Evolutionary conservation across 2,113 vertebrate species (phyloP).

Genomic region (Plectropomus leopardus): DNA sequence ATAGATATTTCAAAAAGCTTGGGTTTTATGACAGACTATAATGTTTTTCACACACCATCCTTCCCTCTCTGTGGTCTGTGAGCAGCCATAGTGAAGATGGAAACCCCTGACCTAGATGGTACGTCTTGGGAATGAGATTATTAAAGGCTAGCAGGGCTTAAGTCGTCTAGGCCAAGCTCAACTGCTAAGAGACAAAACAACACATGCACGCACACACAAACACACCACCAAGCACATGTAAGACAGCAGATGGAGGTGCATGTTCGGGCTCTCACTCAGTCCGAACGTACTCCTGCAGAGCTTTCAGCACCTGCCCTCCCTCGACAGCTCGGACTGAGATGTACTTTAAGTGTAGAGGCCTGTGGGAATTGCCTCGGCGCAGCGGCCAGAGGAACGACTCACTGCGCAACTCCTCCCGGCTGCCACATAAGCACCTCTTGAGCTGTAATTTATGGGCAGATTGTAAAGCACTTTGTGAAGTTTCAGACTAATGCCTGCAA

Average conservation of each 20-base stretch:
- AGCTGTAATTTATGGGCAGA: slow-evolving; percentile 67
- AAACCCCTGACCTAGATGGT: slow-evolving; percentile 77
- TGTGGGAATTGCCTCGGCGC: slow-evolving; percentile 36
- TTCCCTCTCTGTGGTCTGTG: slow-evolving; percentile 19
- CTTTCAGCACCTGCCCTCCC: slow-evolving; percentile 50
- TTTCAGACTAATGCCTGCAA: slow-evolving; percentile 62
- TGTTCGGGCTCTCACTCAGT: slow-evolving; percentile 5
- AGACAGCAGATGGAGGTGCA: slow-evolving; percentile 38
- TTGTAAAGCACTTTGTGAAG: slow-evolving; percentile 70
- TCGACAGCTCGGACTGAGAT: slow-evolving; percentile 34
- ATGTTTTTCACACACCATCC: background rate
- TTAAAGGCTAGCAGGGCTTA: slow-evolving; percentile 65
- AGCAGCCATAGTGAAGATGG: slow-evolving; percentile 43
- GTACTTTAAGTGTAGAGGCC: slow-evolving; percentile 31
- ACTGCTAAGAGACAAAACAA: slow-evolving; percentile 51
- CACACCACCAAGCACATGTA: slow-evolving; percentile 8
- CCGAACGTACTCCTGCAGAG: slow-evolving; percentile 23
- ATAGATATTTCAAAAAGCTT: background rate
- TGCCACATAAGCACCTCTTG: slow-evolving; percentile 59
- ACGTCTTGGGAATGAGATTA: slow-evolving; percentile 72
- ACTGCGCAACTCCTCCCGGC: slow-evolving; percentile 52
- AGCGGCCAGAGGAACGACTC: slow-evolving; percentile 45
- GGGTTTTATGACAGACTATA: background rate
- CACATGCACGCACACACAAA: slow-evolving; percentile 32
- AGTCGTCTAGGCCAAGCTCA: slow-evolving; percentile 61